Base-by-base conservation (phyloP, 2,113 vertebrate species). In the Chlamydotis undulata region DNA sequence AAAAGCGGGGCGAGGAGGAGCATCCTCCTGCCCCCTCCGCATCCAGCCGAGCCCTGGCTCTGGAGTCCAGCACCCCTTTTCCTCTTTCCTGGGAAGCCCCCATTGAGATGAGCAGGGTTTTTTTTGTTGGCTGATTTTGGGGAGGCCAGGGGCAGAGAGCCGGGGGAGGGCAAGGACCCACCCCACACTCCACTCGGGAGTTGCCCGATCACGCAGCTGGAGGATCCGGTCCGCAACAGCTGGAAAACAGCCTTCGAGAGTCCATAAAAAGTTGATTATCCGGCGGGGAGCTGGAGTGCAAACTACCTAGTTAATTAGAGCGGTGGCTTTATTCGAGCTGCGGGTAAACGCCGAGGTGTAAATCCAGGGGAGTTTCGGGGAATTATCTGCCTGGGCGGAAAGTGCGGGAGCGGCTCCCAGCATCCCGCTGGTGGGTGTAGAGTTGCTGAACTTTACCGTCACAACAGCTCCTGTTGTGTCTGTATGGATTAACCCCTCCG, bases 321-420 rank as follows among this genome's bases (percentile, higher is more conserved):
- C 83, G 35, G 91, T 93, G 91, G 80, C 56, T 88, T 83, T 94
- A 94, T 91, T 96, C 96, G 87, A 29, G 31, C 96, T 93, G 89
- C 74, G 60, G 91, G 96, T 97, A 96, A 97, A 94, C 57, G 80
- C 64, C 81, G 94, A 98, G 96, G 98, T 98, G 98, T 95, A 98
- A 98, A 98, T 98, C 98, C 98, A 60, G 18, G 95, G 95, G 97
- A 98, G 98, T 98, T 97, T 93, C 90, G 84, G 90, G 94, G 96
- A 97, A 97, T 98, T 97, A 97, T 88, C 94, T 95, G 73, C 94
- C 71, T 65, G 15, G 10, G 83, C 69, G 96, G 93, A 94, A 96
- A 98, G 92, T 19, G 95, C 83, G 45, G 55, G 43, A 53, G 25
- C 93, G n/a, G 70, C 95, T 97, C 97, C 69, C 79, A 53, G 97